Conservation (phyloP, 2,797 vertebrate species). For the Macropus fuliginosus region DNA sequence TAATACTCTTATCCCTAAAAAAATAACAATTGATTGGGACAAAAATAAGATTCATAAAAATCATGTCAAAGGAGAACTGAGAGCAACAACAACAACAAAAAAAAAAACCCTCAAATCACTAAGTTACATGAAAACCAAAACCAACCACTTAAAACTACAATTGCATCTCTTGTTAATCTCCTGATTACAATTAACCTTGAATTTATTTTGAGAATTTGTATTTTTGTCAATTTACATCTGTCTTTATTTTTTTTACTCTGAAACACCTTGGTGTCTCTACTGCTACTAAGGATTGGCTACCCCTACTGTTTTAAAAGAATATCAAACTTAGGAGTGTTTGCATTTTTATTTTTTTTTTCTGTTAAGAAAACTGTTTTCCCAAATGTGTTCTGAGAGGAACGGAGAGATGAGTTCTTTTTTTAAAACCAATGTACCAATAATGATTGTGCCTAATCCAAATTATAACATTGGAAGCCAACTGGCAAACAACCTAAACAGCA, state of each 20-base stretch:
- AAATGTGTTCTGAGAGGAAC: background rate
- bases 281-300: background rate
- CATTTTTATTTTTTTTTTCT: background rate
- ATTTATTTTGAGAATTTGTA: background rate
- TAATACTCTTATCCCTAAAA: background rate
- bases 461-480: background rate
- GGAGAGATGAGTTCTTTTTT: background rate
- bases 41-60: background rate
- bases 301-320: background rate
- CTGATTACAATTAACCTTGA: background rate
- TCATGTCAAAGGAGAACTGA: background rate
- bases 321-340: background rate
- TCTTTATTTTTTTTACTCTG: background rate
- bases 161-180: background rate
- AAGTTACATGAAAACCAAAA: background rate
- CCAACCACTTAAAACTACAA: background rate
- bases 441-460: background rate
- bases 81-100: background rate
- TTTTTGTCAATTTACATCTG: background rate
- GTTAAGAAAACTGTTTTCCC: background rate
- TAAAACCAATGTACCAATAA: background rate
- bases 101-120: background rate
- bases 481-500: background rate
- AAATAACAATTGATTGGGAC: background rate
- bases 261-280: background rate